phyloP scores from a whole-genome alignment of 2,113 vertebrate species.

The Poeciliopsis retropinna region DNA sequence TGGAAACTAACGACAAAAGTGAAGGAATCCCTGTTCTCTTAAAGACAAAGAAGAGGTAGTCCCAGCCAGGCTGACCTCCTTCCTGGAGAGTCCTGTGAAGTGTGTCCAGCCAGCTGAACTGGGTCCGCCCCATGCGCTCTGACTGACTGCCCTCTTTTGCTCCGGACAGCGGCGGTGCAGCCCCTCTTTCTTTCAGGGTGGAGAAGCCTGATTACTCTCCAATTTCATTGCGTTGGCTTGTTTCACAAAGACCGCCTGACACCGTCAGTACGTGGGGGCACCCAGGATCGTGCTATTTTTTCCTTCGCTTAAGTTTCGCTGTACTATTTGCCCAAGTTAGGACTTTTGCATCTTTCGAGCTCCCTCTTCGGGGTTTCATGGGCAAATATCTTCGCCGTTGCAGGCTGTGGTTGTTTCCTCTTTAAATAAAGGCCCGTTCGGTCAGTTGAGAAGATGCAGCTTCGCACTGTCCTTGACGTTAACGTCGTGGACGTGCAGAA shows the following conservation, averaged over 20 bases:
- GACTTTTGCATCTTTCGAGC: neutral
- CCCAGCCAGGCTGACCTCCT: neutral
- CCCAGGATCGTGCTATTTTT: neutral
- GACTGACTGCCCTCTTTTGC: neutral
- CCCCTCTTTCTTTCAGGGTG: slow-evolving; percentile 48
- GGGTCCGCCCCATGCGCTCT: slow-evolving; percentile 41
- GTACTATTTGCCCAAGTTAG: neutral
- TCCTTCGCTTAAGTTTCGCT: slow-evolving; percentile 7
- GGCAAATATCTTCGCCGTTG: slow-evolving; percentile 23
- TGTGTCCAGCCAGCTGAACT: slow-evolving; percentile 20
- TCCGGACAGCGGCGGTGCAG: slow-evolving; percentile 3
- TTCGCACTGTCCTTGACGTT: slow-evolving; percentile 86
- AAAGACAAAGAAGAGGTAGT: neutral
- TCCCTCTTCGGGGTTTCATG: slow-evolving; percentile 41
- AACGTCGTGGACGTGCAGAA: slow-evolving; percentile 94
- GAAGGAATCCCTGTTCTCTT: neutral
- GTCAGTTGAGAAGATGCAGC: slow-evolving; percentile 78
- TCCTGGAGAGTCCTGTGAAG: neutral
- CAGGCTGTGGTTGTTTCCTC: neutral
- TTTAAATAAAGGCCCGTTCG: slow-evolving; percentile 3
- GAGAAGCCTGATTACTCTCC: slow-evolving; percentile 31
- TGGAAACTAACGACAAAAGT: neutral
- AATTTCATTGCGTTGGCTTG: slow-evolving; percentile 58
- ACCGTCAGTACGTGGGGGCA: slow-evolving; percentile 32
- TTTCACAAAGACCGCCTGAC: slow-evolving; percentile 39